phyloP scores from a whole-genome alignment of 35 echinoderm and acorn worm species.

The Ophiothrix spiculata region DNA sequence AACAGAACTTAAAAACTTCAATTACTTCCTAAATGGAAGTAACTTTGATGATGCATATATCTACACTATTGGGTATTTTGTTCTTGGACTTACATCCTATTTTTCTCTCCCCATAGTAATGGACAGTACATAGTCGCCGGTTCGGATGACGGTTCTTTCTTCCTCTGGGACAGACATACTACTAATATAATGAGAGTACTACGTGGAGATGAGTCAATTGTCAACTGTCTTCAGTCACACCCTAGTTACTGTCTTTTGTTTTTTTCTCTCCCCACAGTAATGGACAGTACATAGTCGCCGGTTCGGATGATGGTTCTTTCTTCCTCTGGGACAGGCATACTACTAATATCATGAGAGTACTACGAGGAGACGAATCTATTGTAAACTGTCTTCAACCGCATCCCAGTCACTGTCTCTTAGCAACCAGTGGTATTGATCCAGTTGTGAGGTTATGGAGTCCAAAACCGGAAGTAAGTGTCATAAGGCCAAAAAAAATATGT shows the following conservation, averaged over 20 bases:
- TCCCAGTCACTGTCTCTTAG: constrained; percentile 78
- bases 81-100: no score
- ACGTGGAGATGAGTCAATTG: constrained; percentile 93
- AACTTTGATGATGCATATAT: background rate
- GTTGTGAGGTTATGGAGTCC: constrained; percentile 97
- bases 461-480: constrained; percentile 64
- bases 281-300: constrained; percentile 97
- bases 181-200: constrained; percentile 89
- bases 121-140: constrained; percentile 98
- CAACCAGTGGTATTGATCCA: constrained; percentile 98
- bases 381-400: constrained; percentile 98
- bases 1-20: no score
- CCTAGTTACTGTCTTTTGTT: constrained; percentile 55
- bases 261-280: constrained; percentile 43
- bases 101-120: constrained; percentile 45
- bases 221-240: constrained; percentile 96
- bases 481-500: background rate
- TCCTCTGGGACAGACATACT: constrained; percentile 91
- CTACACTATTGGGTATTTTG: background rate
- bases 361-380: constrained; percentile 94
- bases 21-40: background rate
- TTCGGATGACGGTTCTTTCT: constrained; percentile 97
- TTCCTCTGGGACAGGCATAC: constrained; percentile 96
- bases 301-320: constrained; percentile 97
- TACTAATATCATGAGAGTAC: constrained; percentile 81